Conservation (phyloP, 35 echinoderm and acorn worm genomes). For the Heliocidaris erythrogramma region DNA sequence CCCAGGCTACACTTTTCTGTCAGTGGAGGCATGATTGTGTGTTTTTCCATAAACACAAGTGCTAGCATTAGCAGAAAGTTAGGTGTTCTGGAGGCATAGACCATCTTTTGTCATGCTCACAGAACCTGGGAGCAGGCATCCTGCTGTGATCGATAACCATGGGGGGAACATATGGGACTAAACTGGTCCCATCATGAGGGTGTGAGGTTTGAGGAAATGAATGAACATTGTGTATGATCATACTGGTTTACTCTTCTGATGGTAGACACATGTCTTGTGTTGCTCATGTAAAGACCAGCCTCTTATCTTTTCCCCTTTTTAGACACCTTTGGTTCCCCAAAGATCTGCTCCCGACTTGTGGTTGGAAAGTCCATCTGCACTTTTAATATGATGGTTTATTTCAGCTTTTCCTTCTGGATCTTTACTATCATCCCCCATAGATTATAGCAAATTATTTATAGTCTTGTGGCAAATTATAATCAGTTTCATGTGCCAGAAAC, state of each 20-base stretch:
- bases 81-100: background rate
- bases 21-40: background rate
- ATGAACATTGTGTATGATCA: background rate
- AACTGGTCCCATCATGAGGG: background rate
- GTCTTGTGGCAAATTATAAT: background rate
- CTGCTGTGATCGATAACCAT: background rate
- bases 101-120: background rate
- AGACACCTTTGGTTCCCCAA: background rate
- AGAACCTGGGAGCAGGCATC: background rate
- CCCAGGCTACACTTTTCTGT: background rate
- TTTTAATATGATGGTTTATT: background rate
- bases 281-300: background rate
- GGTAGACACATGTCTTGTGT: background rate
- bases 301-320: background rate
- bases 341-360: background rate
- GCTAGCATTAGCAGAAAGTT: background rate
- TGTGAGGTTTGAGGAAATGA: background rate
- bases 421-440: background rate
- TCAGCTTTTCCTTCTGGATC: background rate
- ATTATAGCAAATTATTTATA: background rate
- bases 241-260: background rate
- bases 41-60: background rate
- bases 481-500: background rate
- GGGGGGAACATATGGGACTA: background rate
- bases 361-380: background rate